phyloP scores from a whole-genome alignment of 2,888 invertebrate genomes.

The Drosophila prostipennis region DNA sequence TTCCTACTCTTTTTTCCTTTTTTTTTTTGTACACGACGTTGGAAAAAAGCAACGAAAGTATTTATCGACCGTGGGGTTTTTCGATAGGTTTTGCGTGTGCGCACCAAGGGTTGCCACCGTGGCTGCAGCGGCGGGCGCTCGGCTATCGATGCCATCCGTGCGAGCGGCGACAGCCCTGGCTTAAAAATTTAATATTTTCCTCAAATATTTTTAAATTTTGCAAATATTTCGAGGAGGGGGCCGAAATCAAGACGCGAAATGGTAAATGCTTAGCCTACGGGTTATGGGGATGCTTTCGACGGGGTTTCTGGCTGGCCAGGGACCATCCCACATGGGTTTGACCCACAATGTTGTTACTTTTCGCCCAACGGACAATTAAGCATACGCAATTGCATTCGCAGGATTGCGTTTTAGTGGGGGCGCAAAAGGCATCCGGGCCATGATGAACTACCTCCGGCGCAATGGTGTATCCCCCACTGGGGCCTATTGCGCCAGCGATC shows the following conservation, averaged over 20 bases:
- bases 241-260: background rate
- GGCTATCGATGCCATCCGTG: constrained; percentile 7
- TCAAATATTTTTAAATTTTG: constrained; percentile 34
- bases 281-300: constrained; percentile 1
- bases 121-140: background rate
- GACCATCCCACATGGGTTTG: constrained; percentile 10
- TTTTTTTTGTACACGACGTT: constrained; percentile 43
- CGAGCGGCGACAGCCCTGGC: constrained; percentile 39
- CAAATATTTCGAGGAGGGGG: background rate
- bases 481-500: background rate
- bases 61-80: constrained; percentile 79
- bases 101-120: constrained; percentile 29
- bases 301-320: background rate
- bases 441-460: background rate
- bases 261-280: background rate
- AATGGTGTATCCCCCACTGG: background rate
- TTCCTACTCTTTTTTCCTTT: constrained; percentile 5
- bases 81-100: constrained; percentile 30
- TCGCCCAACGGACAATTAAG: constrained; percentile 64
- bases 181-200: constrained; percentile 47
- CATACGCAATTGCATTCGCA: constrained; percentile 19
- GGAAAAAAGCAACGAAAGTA: constrained; percentile 58
- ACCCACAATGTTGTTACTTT: constrained; percentile 49
- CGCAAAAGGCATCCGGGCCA: background rate
- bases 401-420: constrained; percentile 9